These are phyloP conservation scores for Nudaria mundana DNA, from an alignment of 2,888 invertebrate species.

Conservation along the genomic window DNA sequence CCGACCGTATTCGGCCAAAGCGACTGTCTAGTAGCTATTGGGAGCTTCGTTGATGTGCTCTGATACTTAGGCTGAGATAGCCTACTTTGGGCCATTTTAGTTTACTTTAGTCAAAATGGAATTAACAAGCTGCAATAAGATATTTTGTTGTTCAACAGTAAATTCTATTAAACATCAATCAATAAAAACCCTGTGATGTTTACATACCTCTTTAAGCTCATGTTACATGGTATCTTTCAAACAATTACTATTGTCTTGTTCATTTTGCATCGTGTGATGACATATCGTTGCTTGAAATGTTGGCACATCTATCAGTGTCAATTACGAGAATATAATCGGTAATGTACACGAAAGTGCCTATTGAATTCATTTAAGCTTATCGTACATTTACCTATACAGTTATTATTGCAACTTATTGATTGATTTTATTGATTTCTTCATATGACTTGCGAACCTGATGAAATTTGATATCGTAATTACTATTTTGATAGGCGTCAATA, in stretches of 20 bases:
- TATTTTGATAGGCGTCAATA: too few species aligned
- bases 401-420: constrained; percentile 10
- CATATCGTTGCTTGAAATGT: constrained; percentile 20
- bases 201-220: constrained; percentile 16
- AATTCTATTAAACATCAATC: constrained; percentile 24
- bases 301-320: constrained; percentile 34
- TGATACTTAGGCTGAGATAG: too few species aligned
- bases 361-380: neutral
- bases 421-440: constrained; percentile 15
- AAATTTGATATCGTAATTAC: neutral
- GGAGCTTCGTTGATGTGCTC: too few species aligned
- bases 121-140: too few species aligned
- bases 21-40: too few species aligned
- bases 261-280: constrained; percentile 20
- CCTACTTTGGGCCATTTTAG: too few species aligned
- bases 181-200: constrained; percentile 26
- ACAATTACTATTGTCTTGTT: constrained; percentile 23
- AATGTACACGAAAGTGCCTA: constrained; percentile 21
- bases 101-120: too few species aligned
- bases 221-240: constrained; percentile 22
- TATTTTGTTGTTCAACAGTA: too few species aligned
- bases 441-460: neutral
- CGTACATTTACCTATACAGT: constrained; percentile 11
- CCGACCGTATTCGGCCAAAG: too few species aligned
- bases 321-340: constrained; percentile 27